A percentile compares a stretch with the other conserved stretches of the same genome.
Evolutionary conservation across 2,888 invertebrate species (phyloP).

Genomic region (Plusia festucae): DNA sequence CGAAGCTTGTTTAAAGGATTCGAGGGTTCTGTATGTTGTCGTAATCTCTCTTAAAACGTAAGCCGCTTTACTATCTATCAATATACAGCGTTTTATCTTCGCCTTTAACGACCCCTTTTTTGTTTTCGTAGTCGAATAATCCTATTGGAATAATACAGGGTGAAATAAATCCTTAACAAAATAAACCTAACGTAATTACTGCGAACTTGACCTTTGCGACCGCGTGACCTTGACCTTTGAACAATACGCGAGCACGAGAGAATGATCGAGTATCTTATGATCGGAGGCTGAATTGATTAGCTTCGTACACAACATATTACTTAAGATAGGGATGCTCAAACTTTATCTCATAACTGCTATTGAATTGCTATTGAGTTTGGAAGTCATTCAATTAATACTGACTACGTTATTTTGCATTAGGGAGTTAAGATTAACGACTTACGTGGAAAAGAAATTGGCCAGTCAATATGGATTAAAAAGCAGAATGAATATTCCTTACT

Average conservation of each 20-base stretch:
- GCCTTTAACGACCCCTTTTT: neutral
- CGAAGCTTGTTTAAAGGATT: constrained; percentile 2
- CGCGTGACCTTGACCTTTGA: constrained; percentile 22
- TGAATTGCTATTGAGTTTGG: too few relatives aligned
- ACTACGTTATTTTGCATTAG: too few relatives aligned
- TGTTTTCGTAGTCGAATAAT: constrained; percentile 9
- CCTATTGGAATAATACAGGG: neutral
- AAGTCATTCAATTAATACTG: too few relatives aligned
- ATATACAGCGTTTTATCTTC: neutral
- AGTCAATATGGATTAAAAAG: too few relatives aligned
- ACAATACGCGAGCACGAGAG: constrained; percentile 19
- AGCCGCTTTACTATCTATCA: constrained; percentile 4
- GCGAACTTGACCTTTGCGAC: constrained; percentile 7
- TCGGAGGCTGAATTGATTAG: constrained; percentile 50
- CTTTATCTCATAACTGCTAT: constrained; percentile 6
- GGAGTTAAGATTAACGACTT: too few relatives aligned
- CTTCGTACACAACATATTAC: constrained; percentile 52
- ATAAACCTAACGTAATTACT: constrained; percentile 31
- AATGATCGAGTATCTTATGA: constrained; percentile 44
- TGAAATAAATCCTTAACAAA: constrained; percentile 8
- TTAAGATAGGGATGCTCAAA: constrained; percentile 38
- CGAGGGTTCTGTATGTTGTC: neutral
- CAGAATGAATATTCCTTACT: too few relatives aligned
- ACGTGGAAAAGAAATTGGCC: too few relatives aligned
- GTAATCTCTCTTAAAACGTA: neutral